Evolutionary conservation across 2,113 vertebrate species (phyloP), one percentile per base, ranked within the genome.

Genomic region (Trichomycterus rosablanca): DNA sequence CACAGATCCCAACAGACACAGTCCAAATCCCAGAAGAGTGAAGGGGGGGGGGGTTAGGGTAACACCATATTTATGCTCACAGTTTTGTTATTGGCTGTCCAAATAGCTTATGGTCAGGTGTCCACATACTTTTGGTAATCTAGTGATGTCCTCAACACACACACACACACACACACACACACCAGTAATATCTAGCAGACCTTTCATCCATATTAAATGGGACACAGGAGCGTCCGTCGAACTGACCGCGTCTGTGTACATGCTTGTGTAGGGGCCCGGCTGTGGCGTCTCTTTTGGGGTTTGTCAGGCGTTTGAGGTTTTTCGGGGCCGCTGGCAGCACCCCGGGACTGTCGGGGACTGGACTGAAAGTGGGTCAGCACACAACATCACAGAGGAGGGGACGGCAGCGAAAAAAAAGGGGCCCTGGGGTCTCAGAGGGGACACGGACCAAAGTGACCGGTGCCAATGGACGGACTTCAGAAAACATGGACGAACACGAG

Each of bases 331-430:
- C 56, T 62, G 62, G 52, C 54, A 46, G 58, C 55, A n/a, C n/a
- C n/a, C n/a, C 60, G 52, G 59, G 18, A 55, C 40, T 45, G 19
- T 37, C 28, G 58, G 58, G 58, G 61, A 12, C 18, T 37, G 16
- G 48, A 60, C 20, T 49, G 68, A 76, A 86, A 84, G 61, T 82
- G 76, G 86, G 84, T 85, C 83, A 84, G 58, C 45, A 52, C 55
- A 58, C 39, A 51, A 60, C 53, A 74, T 67, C 51, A 57, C 63
- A 76, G n/a, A 74, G 69, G 57, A 66, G 75, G 40, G 15, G 40
- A 50, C 30, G n/a, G n/a, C n/a, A n/a, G n/a, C n/a, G n/a, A n/a
- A n/a, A n/a, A n/a, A n/a, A n/a, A n/a, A n/a, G n/a, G n/a, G n/a
- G n/a, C n/a, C n/a, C n/a, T n/a, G n/a, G n/a, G n/a, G n/a, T n/a